Evolutionary conservation across 2,113 vertebrate species (phyloP).

Genomic region (Chlorocebus sabaeus): DNA sequence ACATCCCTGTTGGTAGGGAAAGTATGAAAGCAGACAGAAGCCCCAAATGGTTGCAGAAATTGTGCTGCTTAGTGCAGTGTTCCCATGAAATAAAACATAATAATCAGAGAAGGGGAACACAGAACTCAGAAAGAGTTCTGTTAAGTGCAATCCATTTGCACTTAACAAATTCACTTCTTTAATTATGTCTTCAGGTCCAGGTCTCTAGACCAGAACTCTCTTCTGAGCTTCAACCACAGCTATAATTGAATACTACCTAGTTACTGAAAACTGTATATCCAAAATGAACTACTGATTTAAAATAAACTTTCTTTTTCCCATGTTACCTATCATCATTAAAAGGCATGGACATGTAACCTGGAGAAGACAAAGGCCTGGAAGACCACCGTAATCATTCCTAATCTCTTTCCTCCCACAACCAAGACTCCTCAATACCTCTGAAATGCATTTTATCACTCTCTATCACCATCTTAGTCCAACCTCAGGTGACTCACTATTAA

Average conservation of each 20-base stretch:
- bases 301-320: background rate
- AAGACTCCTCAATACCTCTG: background rate
- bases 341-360: background rate
- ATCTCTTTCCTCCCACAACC: background rate
- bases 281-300: background rate
- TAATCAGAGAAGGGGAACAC: background rate
- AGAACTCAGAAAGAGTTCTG: background rate
- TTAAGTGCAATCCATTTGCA: no score
- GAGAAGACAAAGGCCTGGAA: background rate
- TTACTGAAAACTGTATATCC: background rate
- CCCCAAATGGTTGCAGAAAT: accelerated
- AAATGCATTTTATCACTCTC: background rate
- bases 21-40: background rate
- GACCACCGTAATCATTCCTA: background rate
- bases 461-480: background rate
- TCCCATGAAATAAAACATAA: background rate
- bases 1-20: accelerated
- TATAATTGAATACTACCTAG: background rate
- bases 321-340: background rate
- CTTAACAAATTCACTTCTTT: background rate
- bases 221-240: background rate
- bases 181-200: background rate
- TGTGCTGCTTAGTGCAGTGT: accelerated
- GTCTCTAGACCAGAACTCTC: background rate
- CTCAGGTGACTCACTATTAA: background rate